Conservation (phyloP, 2,113 vertebrate genomes). For the Perca flavescens region DNA sequence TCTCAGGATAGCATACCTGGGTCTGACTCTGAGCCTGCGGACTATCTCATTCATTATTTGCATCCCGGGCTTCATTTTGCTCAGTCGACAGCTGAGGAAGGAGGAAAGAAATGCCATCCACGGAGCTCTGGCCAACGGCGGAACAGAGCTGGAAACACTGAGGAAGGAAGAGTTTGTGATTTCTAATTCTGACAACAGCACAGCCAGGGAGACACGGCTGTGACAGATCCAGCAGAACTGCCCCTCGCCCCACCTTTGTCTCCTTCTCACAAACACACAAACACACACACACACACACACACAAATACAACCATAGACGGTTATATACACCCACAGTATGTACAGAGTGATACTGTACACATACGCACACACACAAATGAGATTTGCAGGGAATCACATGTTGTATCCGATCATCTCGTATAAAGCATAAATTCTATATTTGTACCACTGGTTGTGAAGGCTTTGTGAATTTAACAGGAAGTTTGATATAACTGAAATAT, state of each 20-base stretch:
- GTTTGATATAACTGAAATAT: constrained; percentile 67
- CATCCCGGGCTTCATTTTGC: constrained; percentile 85
- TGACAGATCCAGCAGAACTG: constrained; percentile 69
- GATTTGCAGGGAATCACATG: constrained; percentile 73
- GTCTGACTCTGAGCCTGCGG: constrained; percentile 89
- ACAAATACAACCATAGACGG: background rate
- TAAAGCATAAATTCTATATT: constrained; percentile 75
- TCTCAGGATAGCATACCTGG: constrained; percentile 90
- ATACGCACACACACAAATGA: constrained; percentile 33
- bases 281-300: constrained; percentile 7
- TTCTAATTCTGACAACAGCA: constrained; percentile 80
- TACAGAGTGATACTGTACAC: constrained; percentile 31
- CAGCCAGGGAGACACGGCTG: constrained; percentile 89
- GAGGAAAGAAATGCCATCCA: constrained; percentile 72
- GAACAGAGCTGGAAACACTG: constrained; percentile 77
- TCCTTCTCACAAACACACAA: background rate
- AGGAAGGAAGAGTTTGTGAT: constrained; percentile 84
- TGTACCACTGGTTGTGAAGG: constrained; percentile 66
- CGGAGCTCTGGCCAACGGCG: constrained; percentile 71
- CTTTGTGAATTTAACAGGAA: constrained; percentile 65
- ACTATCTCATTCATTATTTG: constrained; percentile 88
- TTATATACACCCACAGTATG: constrained; percentile 11
- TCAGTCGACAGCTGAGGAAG: constrained; percentile 82
- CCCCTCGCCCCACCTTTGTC: background rate
- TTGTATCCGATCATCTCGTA: constrained; percentile 62